These are phyloP conservation scores for Podarcis raffonei DNA, from an alignment of 2,113 vertebrate species.

Conservation along the genomic window DNA sequence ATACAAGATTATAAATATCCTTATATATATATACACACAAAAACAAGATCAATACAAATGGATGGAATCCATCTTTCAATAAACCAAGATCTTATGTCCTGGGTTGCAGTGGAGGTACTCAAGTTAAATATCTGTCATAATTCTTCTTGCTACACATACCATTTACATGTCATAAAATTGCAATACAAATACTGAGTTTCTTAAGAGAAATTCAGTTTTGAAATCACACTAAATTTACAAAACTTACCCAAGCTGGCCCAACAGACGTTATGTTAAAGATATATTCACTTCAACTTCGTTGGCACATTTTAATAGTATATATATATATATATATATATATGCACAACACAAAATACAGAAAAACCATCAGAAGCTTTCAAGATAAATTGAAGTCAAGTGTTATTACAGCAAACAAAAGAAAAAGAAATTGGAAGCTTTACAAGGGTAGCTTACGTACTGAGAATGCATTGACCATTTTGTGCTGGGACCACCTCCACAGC, in stretches of 20 bases:
- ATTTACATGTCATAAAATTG: conserved; percentile 55
- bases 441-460: conserved; percentile 32
- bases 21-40: conserved; percentile 57
- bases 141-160: conserved; percentile 59
- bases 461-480: not conserved
- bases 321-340: not conserved
- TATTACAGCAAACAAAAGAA: not conserved
- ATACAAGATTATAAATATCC: conserved; percentile 72
- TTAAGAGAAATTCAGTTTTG: conserved; percentile 42
- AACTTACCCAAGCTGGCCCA: conserved; percentile 16
- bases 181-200: conserved; percentile 54
- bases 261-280: not conserved
- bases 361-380: not conserved
- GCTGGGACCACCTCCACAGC: not conserved
- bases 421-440: not conserved
- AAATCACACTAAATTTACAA: conserved; percentile 37
- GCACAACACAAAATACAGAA: conserved; percentile 9
- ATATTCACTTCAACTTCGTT: not conserved
- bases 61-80: conserved; percentile 45
- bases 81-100: conserved; percentile 40
- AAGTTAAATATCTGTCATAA: conserved; percentile 54
- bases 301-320: conserved; percentile 26
- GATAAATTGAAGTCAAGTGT: not conserved
- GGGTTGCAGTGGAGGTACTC: conserved; percentile 64
- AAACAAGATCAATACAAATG: conserved; percentile 46